Evolutionary conservation across 2,888 invertebrate species (phyloP).

Genomic region (Cepaea hortensis): DNA sequence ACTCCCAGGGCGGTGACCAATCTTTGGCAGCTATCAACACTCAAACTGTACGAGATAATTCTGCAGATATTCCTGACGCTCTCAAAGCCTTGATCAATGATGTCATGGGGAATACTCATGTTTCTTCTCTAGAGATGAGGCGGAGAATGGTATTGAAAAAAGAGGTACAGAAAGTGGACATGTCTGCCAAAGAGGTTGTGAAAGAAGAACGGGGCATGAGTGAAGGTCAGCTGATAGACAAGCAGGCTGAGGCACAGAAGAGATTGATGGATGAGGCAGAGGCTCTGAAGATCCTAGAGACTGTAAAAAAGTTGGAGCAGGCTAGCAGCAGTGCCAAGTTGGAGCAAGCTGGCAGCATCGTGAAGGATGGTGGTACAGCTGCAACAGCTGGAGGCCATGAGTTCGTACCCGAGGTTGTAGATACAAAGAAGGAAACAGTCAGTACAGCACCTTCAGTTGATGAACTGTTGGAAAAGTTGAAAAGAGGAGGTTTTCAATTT

Average conservation of each 20-base stretch:
- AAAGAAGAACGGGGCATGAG: background rate
- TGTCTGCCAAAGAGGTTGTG: conserved; percentile 3
- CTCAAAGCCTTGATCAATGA: conserved; percentile 56
- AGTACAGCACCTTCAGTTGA: conserved; percentile 31
- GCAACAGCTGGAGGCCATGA: background rate
- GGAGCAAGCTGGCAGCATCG: background rate
- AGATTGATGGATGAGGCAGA: conserved; percentile 24
- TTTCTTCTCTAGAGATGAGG: conserved; percentile 42
- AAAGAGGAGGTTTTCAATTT: conserved; percentile 43
- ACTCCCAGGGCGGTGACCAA: conserved; percentile 27
- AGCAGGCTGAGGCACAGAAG: background rate
- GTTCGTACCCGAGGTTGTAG: background rate
- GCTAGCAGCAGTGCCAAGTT: background rate
- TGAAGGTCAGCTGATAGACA: background rate
- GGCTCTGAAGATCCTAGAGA: conserved; percentile 26
- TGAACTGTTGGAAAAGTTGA: conserved; percentile 43
- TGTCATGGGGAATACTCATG: conserved; percentile 53
- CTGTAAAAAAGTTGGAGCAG: conserved; percentile 26
- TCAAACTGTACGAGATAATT: background rate
- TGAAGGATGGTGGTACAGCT: background rate
- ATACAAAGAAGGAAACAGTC: background rate
- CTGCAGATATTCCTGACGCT: conserved; percentile 52
- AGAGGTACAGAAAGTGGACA: conserved; percentile 35
- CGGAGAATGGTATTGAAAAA: conserved; percentile 49
- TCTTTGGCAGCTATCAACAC: background rate